Conservation (phyloP, 2,888 invertebrate species). For the Cantharis nigra region DNA sequence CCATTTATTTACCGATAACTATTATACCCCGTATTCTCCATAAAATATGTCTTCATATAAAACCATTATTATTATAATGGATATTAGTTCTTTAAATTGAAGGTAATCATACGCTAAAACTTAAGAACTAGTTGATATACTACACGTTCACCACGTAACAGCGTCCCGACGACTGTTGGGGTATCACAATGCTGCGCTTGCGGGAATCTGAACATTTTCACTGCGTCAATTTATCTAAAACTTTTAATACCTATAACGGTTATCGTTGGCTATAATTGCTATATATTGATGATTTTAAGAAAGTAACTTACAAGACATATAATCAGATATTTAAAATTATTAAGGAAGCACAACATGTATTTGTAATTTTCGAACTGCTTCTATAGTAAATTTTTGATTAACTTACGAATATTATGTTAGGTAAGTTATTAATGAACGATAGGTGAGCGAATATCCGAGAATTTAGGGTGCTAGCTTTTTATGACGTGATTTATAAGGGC, state of each 20-base stretch:
- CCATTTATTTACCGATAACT: neutral
- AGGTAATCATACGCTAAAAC: neutral
- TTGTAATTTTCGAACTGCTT: neutral
- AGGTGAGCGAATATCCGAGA: too few relatives aligned
- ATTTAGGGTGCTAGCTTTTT: too few relatives aligned
- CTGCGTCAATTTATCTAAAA: slow-evolving; percentile 16
- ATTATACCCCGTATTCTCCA: neutral
- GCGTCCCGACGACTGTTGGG: slow-evolving; percentile 41
- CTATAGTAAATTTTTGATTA: too few relatives aligned
- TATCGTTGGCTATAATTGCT: neutral
- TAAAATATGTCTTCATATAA: neutral
- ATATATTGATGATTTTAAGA: neutral
- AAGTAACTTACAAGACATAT: neutral
- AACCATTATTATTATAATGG: neutral
- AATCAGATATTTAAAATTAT: neutral
- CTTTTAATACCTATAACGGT: neutral
- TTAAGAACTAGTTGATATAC: neutral
- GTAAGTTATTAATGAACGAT: too few relatives aligned
- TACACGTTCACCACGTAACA: slow-evolving; percentile 28
- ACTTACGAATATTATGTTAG: too few relatives aligned
- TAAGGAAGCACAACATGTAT: neutral
- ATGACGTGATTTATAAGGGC: too few relatives aligned
- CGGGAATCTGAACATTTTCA: slow-evolving; percentile 30
- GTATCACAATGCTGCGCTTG: slow-evolving; percentile 36
- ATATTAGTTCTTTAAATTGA: neutral